phyloP scores from a whole-genome alignment of 2,888 invertebrate species.

The Tenthredo distinguenda region DNA sequence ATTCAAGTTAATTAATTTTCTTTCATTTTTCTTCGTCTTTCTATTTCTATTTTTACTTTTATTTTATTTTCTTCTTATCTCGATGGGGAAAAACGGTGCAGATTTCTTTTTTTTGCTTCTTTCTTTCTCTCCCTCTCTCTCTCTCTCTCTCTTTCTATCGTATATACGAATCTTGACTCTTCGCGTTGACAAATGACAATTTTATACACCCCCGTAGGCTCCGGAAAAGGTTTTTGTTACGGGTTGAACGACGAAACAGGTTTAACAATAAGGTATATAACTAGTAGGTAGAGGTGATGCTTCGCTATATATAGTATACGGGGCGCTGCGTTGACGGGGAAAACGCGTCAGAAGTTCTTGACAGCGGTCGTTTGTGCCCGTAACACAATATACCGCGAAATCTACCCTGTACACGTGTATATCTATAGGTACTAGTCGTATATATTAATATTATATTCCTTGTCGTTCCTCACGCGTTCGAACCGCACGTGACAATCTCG shows the following conservation, averaged over 20 bases:
- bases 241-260: not conserved
- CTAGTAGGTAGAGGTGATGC: not conserved
- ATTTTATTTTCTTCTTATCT: not conserved
- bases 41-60: not conserved
- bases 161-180: slow-evolving; percentile 12
- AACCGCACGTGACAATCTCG: slow-evolving; percentile 49
- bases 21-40: not conserved
- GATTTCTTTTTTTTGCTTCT: not conserved
- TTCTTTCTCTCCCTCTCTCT: not conserved
- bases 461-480: slow-evolving; percentile 46
- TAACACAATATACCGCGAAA: slow-evolving; percentile 17
- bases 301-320: not conserved
- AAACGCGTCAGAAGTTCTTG: slow-evolving; percentile 48
- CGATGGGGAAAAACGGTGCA: too few species aligned
- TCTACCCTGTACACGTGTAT: not conserved
- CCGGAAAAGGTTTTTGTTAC: slow-evolving; percentile 29
- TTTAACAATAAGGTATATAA: slow-evolving; percentile 20
- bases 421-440: not conserved
- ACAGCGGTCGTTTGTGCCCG: slow-evolving; percentile 50
- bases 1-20: not conserved
- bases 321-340: not conserved
- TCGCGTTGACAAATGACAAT: slow-evolving; percentile 42
- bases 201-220: slow-evolving; percentile 20
- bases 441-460: not conserved
- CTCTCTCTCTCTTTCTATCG: not conserved